These are phyloP conservation scores for Calcarius lapponicus DNA, from an alignment of 2,797 vertebrate genomes.

Conservation along the genomic window DNA sequence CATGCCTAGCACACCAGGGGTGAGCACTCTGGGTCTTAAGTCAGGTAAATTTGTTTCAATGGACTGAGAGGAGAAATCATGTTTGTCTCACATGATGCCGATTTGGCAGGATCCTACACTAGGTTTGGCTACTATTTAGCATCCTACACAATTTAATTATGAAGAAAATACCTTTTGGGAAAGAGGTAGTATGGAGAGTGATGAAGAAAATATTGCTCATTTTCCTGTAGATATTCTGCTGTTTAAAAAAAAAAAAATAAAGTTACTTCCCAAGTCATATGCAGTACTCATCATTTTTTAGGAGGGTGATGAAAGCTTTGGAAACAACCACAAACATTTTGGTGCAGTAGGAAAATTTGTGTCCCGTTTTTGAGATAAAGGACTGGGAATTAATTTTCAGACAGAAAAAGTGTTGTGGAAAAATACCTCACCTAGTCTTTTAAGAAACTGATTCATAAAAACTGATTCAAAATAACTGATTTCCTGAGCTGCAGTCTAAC, in stretches of 20 bases:
- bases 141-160: background rate
- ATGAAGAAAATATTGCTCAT: rapidly evolving
- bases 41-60: background rate
- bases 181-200: background rate
- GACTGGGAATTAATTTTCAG: background rate
- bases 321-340: background rate
- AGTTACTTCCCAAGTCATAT: background rate
- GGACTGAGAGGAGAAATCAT: background rate
- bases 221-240: background rate
- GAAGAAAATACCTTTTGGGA: background rate
- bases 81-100: background rate
- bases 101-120: background rate
- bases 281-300: background rate
- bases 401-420: background rate
- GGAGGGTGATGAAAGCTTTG: background rate
- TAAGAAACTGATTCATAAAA: background rate
- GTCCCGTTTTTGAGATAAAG: background rate
- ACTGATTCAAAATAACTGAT: background rate
- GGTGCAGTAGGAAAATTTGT: background rate
- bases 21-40: background rate
- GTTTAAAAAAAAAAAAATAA: background rate
- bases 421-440: background rate
- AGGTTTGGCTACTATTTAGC: background rate
- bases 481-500: background rate
- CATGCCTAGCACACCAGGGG: background rate